Base-by-base conservation (phyloP, 92 coral and sea anemone genomes). In the Parazoanthus atlanticus region DNA sequence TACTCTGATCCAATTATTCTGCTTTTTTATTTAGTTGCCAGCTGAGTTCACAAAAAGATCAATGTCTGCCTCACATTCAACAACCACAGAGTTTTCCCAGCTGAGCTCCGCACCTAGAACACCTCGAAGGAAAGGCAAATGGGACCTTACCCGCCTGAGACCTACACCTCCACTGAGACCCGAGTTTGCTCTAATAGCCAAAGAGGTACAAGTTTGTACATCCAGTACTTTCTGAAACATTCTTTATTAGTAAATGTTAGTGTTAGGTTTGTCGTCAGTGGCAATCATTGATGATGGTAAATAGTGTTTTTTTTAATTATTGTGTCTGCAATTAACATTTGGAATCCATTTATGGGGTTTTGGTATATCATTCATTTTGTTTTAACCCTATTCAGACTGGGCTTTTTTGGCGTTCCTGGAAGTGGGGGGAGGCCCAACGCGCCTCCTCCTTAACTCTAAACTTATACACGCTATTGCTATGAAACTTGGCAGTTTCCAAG, bases 141-240 rank as follows among this genome's bases (percentile, higher is more conserved):
- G 99, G 99, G 96, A 95, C 82, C 93, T 96, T 88, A 91, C 98
- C 43, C 93, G 95, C 84, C 91, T 97, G 8, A 91, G 99, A 86
- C 99, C 99, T 11, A 97, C 98, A 1, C 98, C 99, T 8, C 99
- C 99, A 11, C 89, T 97, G 17, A 88, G 99, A 80, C 99, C 99
- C 0, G 97, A 96, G 17, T 97, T 95, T 91, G 99, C 99, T 9
- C 96, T 97, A 67, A 94, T 93, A 79, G 94, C 97, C 69, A 97
- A 97, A 84, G 99, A 97, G 98, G 99, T 97, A 85, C 21, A 65
- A 30, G 8, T 23, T 6, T 2, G 72, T 38, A 8, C 38, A 31
- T 17, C 28, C 26, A 61, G 26, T 61, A 28, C 26, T 21, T 61
- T 61, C 17, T 61, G 26, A 23, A 61, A 61, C 26, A 61, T 5